These are phyloP conservation scores for Amphimallon solstitiale DNA, from an alignment of 2,888 invertebrate species.

Conservation along the genomic window DNA sequence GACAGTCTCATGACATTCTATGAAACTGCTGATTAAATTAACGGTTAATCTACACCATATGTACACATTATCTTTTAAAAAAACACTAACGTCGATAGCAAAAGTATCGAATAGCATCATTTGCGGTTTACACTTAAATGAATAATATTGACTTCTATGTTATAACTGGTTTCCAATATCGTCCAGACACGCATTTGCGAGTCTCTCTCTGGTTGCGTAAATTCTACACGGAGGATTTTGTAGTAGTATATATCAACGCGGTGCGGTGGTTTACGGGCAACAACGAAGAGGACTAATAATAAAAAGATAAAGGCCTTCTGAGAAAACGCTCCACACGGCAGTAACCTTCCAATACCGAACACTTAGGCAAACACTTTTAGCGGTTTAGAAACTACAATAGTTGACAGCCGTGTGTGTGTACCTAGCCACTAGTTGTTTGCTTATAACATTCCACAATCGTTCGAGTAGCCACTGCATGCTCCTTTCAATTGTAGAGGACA, in stretches of 20 bases:
- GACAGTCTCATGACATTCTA: too few relatives aligned
- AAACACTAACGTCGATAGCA: not conserved
- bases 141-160: slow-evolving; percentile 13
- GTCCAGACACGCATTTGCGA: slow-evolving; percentile 13
- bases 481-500: slow-evolving; percentile 37
- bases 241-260: not conserved
- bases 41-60: too few relatives aligned
- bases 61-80: too few relatives aligned
- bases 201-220: slow-evolving; percentile 24
- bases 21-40: too few relatives aligned
- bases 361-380: slow-evolving; percentile 61
- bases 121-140: slow-evolving; percentile 12
- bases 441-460: slow-evolving; percentile 53
- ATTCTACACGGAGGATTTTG: slow-evolving; percentile 15
- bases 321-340: slow-evolving; percentile 53
- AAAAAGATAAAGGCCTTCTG: slow-evolving; percentile 47
- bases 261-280: slow-evolving; percentile 16
- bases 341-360: slow-evolving; percentile 59
- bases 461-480: slow-evolving; percentile 47
- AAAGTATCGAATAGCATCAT: slow-evolving; percentile 22
- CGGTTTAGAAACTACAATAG: slow-evolving; percentile 58
- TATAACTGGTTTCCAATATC: slow-evolving; percentile 27
- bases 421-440: slow-evolving; percentile 56
- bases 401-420: slow-evolving; percentile 54
- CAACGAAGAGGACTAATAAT: slow-evolving; percentile 30